phyloP scores from a whole-genome alignment of 1,140 invertebrate genomes.

The Meloidogyne exigua region DNA sequence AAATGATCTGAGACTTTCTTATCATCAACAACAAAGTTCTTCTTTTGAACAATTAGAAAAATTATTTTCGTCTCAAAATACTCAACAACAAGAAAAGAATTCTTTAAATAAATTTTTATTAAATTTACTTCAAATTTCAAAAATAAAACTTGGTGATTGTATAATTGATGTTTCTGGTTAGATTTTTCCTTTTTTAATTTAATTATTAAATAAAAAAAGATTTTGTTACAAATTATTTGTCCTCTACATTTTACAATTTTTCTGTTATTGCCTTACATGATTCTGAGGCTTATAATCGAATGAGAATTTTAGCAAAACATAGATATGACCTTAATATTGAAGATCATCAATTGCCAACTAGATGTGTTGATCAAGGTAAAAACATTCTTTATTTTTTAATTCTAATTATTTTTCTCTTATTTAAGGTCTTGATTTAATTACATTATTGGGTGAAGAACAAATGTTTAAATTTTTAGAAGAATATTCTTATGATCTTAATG shows the following conservation, averaged over 20 bases:
- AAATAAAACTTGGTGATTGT: constrained; percentile 21
- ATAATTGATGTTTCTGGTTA: constrained; percentile 34
- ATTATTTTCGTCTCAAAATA: constrained; percentile 10
- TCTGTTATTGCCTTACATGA: constrained; percentile 94
- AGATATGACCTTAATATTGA: constrained; percentile 77
- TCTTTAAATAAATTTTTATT: constrained; percentile 11
- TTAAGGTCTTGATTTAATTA: constrained; percentile 79
- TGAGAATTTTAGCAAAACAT: constrained; percentile 84
- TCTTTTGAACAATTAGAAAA: constrained; percentile 27
- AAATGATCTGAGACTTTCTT: constrained; percentile 53
- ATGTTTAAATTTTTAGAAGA: constrained; percentile 80
- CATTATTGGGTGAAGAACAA: constrained; percentile 96
- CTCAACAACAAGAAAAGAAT: background rate
- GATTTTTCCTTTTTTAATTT: background rate
- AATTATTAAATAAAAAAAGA: background rate
- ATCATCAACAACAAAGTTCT: constrained; percentile 39
- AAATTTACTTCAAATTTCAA: constrained; percentile 28
- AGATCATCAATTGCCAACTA: constrained; percentile 88
- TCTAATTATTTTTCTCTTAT: background rate
- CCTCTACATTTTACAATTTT: constrained; percentile 92
- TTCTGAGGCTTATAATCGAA: constrained; percentile 93
- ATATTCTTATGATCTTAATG: constrained; percentile 93
- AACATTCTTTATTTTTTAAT: background rate
- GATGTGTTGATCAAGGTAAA: constrained; percentile 86
- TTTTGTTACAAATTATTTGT: constrained; percentile 67